Base-by-base conservation (phyloP, 1,140 invertebrate genomes). In the Nylanderia fulva region DNA sequence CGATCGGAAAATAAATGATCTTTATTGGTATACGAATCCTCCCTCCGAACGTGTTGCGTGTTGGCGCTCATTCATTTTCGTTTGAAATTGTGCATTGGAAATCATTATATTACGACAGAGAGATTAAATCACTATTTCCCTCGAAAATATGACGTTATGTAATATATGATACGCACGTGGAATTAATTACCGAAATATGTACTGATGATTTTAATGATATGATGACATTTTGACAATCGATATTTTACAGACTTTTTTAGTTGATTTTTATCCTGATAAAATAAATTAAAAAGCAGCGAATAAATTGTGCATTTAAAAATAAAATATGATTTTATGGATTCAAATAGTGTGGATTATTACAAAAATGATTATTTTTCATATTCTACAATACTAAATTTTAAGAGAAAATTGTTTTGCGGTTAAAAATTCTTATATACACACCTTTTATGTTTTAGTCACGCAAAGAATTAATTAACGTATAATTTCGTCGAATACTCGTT, bases 1-100 rank as follows among this genome's bases (percentile, higher is more conserved):
- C 52, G 66, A 45, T 24, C 77, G 29, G 8, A 82, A 71, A 82
- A 71, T 82, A 58, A 82, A 82, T 24, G n/a, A 21, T 58, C 18
- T 36, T 42, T 82, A 82, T 71, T 82, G 52, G 33, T 60, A 33
- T 15, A 48, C 39, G 52, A 82, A 71, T 82, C 18, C 5, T n/a
- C 13, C 15, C 39, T 11, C 3, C 36, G 6, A 29, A n/a, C n/a
- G n/a, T 4, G 58, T 54, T 60, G 58, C 18, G 42, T 18, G 11
- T n/a, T 52, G 29, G 21, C 29, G 24, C 24, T n/a, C 13, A 24
- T 71, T 69, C 21, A 27, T 52, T 63, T 13, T 11, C 56, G n/a
- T n/a, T n/a, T n/a, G n/a, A 61, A 18, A 29, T 48, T 48, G 45
- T 33, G 29, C 9, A 21, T 39, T 27, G n/a, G 33, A 13, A 36